Evolutionary conservation across 2,113 vertebrate genomes (phyloP), one percentile per base, ranked within the genome.

Genomic region (Piprites chloris): DNA sequence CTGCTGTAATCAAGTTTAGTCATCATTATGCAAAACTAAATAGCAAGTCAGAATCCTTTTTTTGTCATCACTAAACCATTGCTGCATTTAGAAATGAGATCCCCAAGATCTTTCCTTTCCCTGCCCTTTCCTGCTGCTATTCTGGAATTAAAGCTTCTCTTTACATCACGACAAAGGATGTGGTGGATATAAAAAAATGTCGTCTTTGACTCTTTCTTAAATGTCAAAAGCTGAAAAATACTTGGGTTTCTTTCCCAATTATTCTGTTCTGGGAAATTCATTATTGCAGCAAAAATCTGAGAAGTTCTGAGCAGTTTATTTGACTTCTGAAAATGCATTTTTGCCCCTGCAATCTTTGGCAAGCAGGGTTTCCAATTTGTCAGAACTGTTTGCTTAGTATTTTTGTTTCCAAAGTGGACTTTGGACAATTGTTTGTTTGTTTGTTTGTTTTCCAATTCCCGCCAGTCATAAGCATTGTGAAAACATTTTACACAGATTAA

Each of bases 1-100:
- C 46, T 44, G 79, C 85, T 90, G 85, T 68, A 95, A 88, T 93
- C 85, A 44, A 86, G 75, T 92, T 95, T 96, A 96, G 87, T 96
- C 93, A 96, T 90, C 95, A 96, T 95, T 97, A 93, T 95, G 91
- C 93, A 95, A 96, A 97, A 61, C 85, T 93, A 93, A 96, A 96
- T 96, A 96, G 79, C 90, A 96, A 96, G 90, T 96, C 92, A 93
- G 59, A 94, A 76, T 56, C 71, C 35, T 39, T 94, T 92, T 84
- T 86, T 71, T 96, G 59, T 75, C 82, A 88, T 80, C 87, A 71
- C 85, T 81, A 83, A 95, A 73, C 19, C 68, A 44, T 39, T 67
- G 56, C 96, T 96, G 82, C 78, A 59, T 90, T 97, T 96, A 90
- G 95, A 91, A 91, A 87, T 82, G 72, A 95, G 91, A 94, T 89